Base-by-base conservation (phyloP, 1,140 invertebrate species). In the Drosophila tsacasi region DNA sequence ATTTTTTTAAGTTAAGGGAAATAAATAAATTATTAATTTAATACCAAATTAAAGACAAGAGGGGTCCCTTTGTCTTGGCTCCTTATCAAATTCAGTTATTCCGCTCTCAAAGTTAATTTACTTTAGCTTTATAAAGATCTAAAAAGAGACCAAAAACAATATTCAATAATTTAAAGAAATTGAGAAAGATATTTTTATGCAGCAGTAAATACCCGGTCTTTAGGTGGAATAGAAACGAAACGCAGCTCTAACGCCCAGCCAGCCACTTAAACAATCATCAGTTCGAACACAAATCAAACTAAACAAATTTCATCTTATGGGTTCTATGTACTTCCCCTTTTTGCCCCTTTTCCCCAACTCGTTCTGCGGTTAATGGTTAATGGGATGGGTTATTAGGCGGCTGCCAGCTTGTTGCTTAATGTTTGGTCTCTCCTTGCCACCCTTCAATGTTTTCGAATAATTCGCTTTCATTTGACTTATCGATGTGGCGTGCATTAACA, bases 401-500 rank as follows among this genome's bases (percentile, higher is more conserved):
- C 35, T n/a, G 42, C 32, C 52, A 61, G 74, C 72, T 76, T 60
- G 73, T 76, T 76, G 54, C 63, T 68, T 76, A 67, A 59, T 61
- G 62, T 21, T 77, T 47, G 37, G 60, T 37, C 62, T 47, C 54
- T 47, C 5, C 27, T 4, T 19, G 27, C 49, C 49, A 19, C 44
- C 46, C 61, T 21, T 42, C 32, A 15, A 8, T 47, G 13, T 10
- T n/a, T 23, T n/a, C 25, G 27, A 55, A 55, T 39, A 39, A 47
- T 32, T 81, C 63, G 32, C 50, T 52, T 55, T 72, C 65, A 58
- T 71, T 71, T 73, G 42, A 73, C 58, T 69, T 83, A 72, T 83
- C 81, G 76, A 57, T 50, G 57, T 68, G 50, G 83, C 79, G 83
- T 87, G 83, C 80, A 87, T 86, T 87, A 87, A 72, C 80, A 87